Percentiles rank a stretch among this genome's conserved stretches.
Evolutionary conservation across 2,113 vertebrate species (phyloP).

Genomic region (Tragelaphus scriptus): DNA sequence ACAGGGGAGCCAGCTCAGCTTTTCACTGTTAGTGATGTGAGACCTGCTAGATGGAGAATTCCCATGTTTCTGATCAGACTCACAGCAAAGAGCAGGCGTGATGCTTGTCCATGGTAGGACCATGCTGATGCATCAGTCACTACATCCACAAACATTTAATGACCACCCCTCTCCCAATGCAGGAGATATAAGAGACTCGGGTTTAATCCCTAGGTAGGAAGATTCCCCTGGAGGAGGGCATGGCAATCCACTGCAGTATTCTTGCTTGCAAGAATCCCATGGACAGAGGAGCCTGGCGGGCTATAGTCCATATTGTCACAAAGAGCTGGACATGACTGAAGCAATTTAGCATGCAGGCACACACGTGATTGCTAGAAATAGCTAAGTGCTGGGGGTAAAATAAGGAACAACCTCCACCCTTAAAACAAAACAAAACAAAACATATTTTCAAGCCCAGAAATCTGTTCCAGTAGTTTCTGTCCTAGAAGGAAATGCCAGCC

Average conservation of each 20-base stretch:
- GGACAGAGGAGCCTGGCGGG: neutral
- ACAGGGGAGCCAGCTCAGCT: neutral
- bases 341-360: rapidly evolving
- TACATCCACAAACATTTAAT: rapidly evolving
- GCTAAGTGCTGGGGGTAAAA: neutral
- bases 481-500: neutral
- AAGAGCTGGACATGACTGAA: neutral
- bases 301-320: neutral
- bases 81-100: rapidly evolving
- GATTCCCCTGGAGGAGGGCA: neutral
- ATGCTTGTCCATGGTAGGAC: neutral
- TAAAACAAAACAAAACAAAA: no score
- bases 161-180: neutral
- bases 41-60: neutral
- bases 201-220: neutral
- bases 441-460: neutral
- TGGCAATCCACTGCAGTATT: neutral
- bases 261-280: neutral
- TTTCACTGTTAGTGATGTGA: neutral
- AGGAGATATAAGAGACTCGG: neutral
- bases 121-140: rapidly evolving
- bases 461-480: rapidly evolving
- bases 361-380: neutral
- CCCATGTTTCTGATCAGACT: rapidly evolving
- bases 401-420: neutral